These are phyloP conservation scores for Chrysopilus asiliformis DNA, from an alignment of 2,888 invertebrate species.

Conservation along the genomic window DNA sequence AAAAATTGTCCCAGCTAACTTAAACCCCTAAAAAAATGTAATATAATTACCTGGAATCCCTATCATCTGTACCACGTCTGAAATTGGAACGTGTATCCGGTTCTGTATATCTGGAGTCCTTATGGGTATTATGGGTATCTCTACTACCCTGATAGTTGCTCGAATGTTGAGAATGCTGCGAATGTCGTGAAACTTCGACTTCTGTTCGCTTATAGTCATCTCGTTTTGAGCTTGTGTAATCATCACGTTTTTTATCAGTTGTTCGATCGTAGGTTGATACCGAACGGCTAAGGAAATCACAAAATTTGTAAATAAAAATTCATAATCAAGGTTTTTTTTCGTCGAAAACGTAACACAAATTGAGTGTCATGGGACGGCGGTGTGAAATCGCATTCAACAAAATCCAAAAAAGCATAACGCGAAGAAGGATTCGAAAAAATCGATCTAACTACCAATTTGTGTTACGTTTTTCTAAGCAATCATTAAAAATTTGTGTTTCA, in stretches of 20 bases:
- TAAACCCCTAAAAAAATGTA: too few relatives aligned
- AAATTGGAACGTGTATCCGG: constrained; percentile 13
- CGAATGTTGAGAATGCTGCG: too few relatives aligned
- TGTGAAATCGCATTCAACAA: too few relatives aligned
- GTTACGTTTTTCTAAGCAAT: too few relatives aligned
- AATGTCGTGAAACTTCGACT: constrained; percentile 28
- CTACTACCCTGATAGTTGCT: constrained; percentile 3
- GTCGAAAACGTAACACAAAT: too few relatives aligned
- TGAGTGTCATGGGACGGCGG: too few relatives aligned
- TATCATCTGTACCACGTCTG: constrained; percentile 10
- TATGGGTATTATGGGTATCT: constrained; percentile 11
- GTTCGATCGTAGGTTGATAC: constrained; percentile 7
- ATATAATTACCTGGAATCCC: constrained; percentile 5
- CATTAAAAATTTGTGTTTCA: too few relatives aligned
- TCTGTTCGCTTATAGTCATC: constrained; percentile 34
- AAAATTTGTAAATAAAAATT: too few relatives aligned
- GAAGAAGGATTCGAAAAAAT: too few relatives aligned
- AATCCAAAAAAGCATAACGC: too few relatives aligned
- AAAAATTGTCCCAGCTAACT: neutral
- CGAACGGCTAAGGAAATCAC: neutral
- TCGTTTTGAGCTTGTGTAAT: constrained; percentile 19
- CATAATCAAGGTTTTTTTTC: too few relatives aligned
- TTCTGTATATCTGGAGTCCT: constrained; percentile 10
- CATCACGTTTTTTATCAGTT: constrained; percentile 22
- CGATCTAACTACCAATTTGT: too few relatives aligned